Evolutionary conservation across 2,888 invertebrate species (phyloP).

Genomic region (Terebella lapidaria): DNA sequence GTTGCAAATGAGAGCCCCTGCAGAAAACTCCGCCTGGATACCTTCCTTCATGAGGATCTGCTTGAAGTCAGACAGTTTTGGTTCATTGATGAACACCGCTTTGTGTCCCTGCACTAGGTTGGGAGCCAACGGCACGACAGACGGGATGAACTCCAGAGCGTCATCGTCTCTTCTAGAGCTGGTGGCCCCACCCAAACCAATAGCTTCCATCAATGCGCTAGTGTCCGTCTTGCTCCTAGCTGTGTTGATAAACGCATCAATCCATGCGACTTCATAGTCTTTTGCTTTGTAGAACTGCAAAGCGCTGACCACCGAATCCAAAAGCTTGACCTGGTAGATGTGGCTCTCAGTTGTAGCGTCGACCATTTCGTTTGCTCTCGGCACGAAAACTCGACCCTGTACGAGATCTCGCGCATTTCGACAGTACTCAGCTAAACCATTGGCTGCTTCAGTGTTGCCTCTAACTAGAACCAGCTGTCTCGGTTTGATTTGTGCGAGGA

Average conservation of each 20-base stretch:
- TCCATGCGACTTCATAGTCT: conserved; percentile 93
- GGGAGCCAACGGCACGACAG: too few relatives aligned
- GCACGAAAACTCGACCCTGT: conserved; percentile 71
- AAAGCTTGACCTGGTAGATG: conserved; percentile 91
- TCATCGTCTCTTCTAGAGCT: too few relatives aligned
- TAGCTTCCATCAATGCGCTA: conserved; percentile 18
- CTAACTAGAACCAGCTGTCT: conserved; percentile 71
- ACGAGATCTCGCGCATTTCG: conserved; percentile 59
- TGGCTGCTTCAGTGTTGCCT: conserved; percentile 63
- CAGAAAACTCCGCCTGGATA: conserved; percentile 79
- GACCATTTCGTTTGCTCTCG: conserved; percentile 68
- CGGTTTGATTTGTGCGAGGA: conserved; percentile 69
- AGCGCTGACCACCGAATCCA: conserved; percentile 83
- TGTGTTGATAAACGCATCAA: conserved; percentile 63
- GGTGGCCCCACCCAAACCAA: too few relatives aligned
- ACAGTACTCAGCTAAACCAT: conserved; percentile 62
- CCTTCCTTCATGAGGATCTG: conserved; percentile 61
- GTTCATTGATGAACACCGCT: conserved; percentile 85
- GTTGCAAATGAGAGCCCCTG: conserved; percentile 89
- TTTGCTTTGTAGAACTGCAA: conserved; percentile 77
- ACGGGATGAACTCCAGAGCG: too few relatives aligned
- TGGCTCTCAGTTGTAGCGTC: conserved; percentile 97
- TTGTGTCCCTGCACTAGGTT: conserved; percentile 53
- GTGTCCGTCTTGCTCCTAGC: conserved; percentile 30
- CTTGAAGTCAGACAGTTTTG: conserved; percentile 87